Evolutionary conservation across 2,797 vertebrate species (phyloP), one percentile per base, ranked within the genome.

Genomic region (Enteromius afrohamiltoni): DNA sequence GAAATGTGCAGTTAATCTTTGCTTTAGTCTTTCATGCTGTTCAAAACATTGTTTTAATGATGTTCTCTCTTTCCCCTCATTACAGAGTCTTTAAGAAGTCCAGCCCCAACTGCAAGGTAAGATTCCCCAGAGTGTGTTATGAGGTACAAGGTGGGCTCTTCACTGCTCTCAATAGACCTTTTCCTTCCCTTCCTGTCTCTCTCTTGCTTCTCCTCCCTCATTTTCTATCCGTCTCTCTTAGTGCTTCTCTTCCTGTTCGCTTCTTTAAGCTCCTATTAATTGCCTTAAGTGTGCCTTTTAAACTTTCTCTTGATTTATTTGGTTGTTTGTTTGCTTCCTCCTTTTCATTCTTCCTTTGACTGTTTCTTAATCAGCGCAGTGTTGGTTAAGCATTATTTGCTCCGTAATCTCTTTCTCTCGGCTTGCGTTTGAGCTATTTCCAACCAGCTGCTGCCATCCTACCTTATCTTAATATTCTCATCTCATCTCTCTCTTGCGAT

Each of bases 1-100:
- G 2, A 29, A 62, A 62, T 62, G 26, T 16, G 60, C 60, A 62
- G 60, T 62, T 29, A 62, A 62, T 62, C 60, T 62, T 62, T 29
- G 16, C 23, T 16, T 31, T 31, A 64, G 60, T 29, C 60, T 31
- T 6, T 64, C 13, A 62, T 29, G 58, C 26, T 55, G 47, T 4
- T 26, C 11, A 82, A 51, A 6, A 49, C 58, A 23, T 64, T 34
- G 47, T 51, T 55, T 45, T 83, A 67, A 80, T 6, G 49, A 16
- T 37, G 3, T 11, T 23, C 75, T 40, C 34, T 67, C n/a, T 73
- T 40, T 47, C 47, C 8, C 80, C 1, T 84, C 9, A 69, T 80
- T 79, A 6, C 88, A 94, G 93, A 91, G 93, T 94, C 86, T 94
- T 94, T 85, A 94, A 94, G 89, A 94, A 94, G 91, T 92, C 93